A percentile compares a stretch with the other conserved stretches of the same genome.
Conservation (phyloP, 30 jellyfish, hydroid and myxozoan genomes). For the Pseudorhiza aurosa region DNA sequence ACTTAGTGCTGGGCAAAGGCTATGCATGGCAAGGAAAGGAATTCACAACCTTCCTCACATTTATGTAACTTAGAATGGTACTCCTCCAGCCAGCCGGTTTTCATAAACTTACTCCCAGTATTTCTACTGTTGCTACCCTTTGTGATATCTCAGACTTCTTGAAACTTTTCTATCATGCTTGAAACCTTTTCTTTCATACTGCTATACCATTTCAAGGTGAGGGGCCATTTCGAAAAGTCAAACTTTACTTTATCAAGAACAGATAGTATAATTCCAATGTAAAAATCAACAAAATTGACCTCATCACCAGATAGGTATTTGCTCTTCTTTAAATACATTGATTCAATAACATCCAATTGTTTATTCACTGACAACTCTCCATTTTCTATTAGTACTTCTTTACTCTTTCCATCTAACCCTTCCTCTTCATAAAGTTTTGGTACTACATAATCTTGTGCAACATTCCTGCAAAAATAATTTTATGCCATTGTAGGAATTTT, state of each 20-base stretch:
- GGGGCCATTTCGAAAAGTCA: slow-evolving; percentile 65
- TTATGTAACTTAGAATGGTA: too few relatives aligned
- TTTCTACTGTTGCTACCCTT: slow-evolving; percentile 6
- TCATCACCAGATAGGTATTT: slow-evolving; percentile 23
- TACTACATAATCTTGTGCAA: slow-evolving; percentile 28
- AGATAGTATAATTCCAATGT: slow-evolving; percentile 47
- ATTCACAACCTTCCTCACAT: too few relatives aligned
- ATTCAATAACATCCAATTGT: slow-evolving; percentile 42
- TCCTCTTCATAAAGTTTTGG: slow-evolving; percentile 57
- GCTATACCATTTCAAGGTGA: slow-evolving; percentile 24
- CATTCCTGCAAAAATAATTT: slow-evolving; percentile 21
- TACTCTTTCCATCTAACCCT: slow-evolving; percentile 42
- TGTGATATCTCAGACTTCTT: slow-evolving; percentile 8
- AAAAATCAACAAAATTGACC: slow-evolving; percentile 35
- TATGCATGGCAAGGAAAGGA: too few relatives aligned
- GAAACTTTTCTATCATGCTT: slow-evolving; percentile 18
- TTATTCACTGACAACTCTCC: slow-evolving; percentile 22
- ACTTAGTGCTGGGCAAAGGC: too few relatives aligned
- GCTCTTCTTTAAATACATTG: slow-evolving; percentile 18
- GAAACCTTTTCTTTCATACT: slow-evolving; percentile 8
- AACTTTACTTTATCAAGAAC: slow-evolving; percentile 54
- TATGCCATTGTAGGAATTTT: too few relatives aligned
- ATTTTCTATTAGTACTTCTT: slow-evolving; percentile 25
- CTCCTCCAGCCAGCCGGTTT: too few relatives aligned
- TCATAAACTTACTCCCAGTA: too few relatives aligned